Evolutionary conservation across 2,888 invertebrate species (phyloP).

Genomic region (Terebella lapidaria): DNA sequence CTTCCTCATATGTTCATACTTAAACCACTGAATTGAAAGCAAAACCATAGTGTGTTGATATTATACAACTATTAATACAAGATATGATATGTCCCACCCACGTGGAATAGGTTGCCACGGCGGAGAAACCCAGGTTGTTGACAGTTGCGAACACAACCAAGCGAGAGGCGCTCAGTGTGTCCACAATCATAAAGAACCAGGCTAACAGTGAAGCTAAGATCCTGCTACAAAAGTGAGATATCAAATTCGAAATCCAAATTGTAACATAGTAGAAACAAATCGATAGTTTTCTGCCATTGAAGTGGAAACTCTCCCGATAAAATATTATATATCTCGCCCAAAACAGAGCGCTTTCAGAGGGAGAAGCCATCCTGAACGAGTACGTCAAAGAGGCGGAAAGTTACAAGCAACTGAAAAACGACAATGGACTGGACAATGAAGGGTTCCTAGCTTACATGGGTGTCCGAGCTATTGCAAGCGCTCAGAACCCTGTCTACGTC

Average conservation of each 20-base stretch:
- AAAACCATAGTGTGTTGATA: too few relatives aligned
- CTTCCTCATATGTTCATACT: too few relatives aligned
- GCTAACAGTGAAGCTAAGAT: constrained; percentile 23
- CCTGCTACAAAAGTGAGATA: background rate
- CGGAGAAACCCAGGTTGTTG: constrained; percentile 40
- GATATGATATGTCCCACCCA: too few relatives aligned
- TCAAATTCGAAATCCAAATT: too few relatives aligned
- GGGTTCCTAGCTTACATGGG: constrained; percentile 47
- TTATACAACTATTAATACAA: too few relatives aligned
- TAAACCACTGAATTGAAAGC: too few relatives aligned
- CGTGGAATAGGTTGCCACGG: constrained; percentile 34
- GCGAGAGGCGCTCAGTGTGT: constrained; percentile 40
- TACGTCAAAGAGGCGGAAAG: constrained; percentile 40
- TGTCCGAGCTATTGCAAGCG: constrained; percentile 38
- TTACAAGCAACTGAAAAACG: constrained; percentile 25
- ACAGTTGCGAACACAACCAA: constrained; percentile 41
- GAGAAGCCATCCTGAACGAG: constrained; percentile 34
- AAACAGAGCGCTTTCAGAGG: constrained; percentile 26
- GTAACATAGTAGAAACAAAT: too few relatives aligned
- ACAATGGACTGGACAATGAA: constrained; percentile 34
- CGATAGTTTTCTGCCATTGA: too few relatives aligned
- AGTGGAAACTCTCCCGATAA: too few relatives aligned
- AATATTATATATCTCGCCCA: too few relatives aligned
- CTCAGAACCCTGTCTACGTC: constrained; percentile 43
- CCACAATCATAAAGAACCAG: constrained; percentile 39